These are phyloP conservation scores for Oncorhynchus clarkii DNA, from an alignment of 2,113 vertebrate genomes.

Conservation along the genomic window DNA sequence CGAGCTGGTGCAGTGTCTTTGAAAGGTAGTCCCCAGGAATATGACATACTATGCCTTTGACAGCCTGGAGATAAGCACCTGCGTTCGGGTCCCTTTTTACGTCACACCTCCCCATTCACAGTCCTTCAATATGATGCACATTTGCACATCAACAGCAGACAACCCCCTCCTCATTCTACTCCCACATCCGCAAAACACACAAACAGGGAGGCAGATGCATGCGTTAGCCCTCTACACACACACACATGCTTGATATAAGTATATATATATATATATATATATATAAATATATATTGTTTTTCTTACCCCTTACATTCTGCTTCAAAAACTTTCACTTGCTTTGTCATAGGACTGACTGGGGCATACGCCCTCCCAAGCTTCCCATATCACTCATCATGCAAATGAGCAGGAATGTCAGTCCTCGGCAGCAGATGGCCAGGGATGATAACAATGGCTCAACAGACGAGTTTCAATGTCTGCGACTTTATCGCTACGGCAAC, in stretches of 20 bases:
- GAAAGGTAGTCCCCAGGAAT: slow-evolving; percentile 99
- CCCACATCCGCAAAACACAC: slow-evolving; percentile 80
- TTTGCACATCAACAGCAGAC: slow-evolving; percentile 99
- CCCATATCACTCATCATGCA: slow-evolving; percentile 99
- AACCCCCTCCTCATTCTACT: slow-evolving; percentile 73
- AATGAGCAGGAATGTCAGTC: slow-evolving; percentile 99
- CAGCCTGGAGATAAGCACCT: slow-evolving; percentile 99
- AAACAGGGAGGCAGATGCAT: slow-evolving; percentile 72
- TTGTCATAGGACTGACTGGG: slow-evolving; percentile 83
- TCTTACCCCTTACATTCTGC: slow-evolving; percentile 34
- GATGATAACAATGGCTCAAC: slow-evolving; percentile 99
- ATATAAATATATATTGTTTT: too few species aligned
- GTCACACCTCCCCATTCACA: slow-evolving; percentile 99
- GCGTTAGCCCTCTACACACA: slow-evolving; percentile 51
- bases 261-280: too few species aligned
- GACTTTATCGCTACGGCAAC: slow-evolving; percentile 99
- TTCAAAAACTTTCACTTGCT: slow-evolving; percentile 85
- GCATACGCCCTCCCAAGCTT: slow-evolving; percentile 98
- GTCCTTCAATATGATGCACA: slow-evolving; percentile 99
- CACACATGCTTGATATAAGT: neutral
- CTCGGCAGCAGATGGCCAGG: slow-evolving; percentile 99
- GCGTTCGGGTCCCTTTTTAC: slow-evolving; percentile 97
- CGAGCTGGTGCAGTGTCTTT: slow-evolving; percentile 91
- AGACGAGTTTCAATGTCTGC: slow-evolving; percentile 99
- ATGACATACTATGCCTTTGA: slow-evolving; percentile 99